Conservation (phyloP, 2,888 invertebrate genomes). For the Nemurella pictetii region DNA sequence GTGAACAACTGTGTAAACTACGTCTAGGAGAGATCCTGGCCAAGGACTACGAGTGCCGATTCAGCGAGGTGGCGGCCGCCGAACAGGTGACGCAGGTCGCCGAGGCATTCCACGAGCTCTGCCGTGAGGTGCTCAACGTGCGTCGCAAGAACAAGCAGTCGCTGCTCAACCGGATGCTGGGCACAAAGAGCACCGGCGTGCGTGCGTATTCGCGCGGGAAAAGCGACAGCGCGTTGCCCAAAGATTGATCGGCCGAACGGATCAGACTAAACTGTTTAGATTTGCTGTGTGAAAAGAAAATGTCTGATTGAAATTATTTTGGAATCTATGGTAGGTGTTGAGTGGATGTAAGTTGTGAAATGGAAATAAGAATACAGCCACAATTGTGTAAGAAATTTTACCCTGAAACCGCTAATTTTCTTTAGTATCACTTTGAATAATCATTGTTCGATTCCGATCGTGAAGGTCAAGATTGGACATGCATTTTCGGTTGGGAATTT, state of each 20-base stretch:
- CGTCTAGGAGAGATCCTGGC: constrained; percentile 74
- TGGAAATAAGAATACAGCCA: too few relatives aligned
- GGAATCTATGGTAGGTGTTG: not conserved
- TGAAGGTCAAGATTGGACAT: too few relatives aligned
- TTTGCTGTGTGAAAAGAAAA: too few relatives aligned
- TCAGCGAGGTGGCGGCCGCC: constrained; percentile 85
- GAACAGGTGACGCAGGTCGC: constrained; percentile 82
- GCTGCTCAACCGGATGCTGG: constrained; percentile 77
- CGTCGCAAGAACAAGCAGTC: constrained; percentile 85
- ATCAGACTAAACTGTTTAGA: too few relatives aligned
- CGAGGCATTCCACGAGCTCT: constrained; percentile 82
- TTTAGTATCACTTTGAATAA: too few relatives aligned
- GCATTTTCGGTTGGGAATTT: too few relatives aligned
- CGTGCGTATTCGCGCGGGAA: constrained; percentile 82
- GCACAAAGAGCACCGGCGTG: constrained; percentile 68
- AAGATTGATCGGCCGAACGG: constrained; percentile 62
- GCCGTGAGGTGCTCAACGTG: constrained; percentile 77
- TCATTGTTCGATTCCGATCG: too few relatives aligned
- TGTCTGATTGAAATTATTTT: not conserved
- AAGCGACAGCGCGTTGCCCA: constrained; percentile 85
- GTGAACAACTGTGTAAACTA: too few relatives aligned
- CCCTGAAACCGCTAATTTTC: too few relatives aligned
- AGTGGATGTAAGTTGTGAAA: not conserved
- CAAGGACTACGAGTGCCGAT: constrained; percentile 85
- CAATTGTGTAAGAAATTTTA: too few relatives aligned